Base-by-base conservation (phyloP, 2,113 vertebrate species). In the Brachionichthys hirsutus region DNA sequence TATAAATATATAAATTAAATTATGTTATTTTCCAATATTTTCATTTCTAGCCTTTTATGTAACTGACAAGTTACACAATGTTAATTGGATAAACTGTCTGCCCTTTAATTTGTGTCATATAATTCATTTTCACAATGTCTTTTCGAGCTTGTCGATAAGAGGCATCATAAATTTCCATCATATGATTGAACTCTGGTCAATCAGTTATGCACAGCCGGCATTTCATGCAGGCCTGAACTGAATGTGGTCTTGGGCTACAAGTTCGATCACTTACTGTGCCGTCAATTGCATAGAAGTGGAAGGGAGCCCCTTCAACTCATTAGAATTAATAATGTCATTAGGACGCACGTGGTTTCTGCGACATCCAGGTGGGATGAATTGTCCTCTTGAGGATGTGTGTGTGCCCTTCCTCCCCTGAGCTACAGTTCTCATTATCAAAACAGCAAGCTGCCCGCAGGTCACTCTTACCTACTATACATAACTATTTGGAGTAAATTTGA, bases 301-400 rank as follows among this genome's bases (percentile, higher is more conserved):
- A 57, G 44, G 40, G 53, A 42, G 60, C 52, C 54, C 68, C 69
- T 85, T 63, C 48, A 64, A 69, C 59, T 77, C 75, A 73, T 85
- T 85, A 78, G 81, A 87, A 82, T 83, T 73, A 89, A 89, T 88
- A 58, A 78, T 84, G 80, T 83, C 80, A 83, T 85, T 88, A 85
- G 59, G 81, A 70, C 73, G n/a, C n/a, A 89, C 88, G 67, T 56
- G 75, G 73, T 85, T 86, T 90, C 74, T 90, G 70, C 84, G 77
- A 83, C 80, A 84, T 75, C 62, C 30, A 66, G 70, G 68, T 82
- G 56, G 45, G 38, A 83, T 82, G 66, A 73, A 80, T 86, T 63
- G 40, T 74, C 57, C 76, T 75, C 57, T 44, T 17, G 51, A 66
- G 64, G 50, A 74, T 62, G 43, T 54, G 58, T 75, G 62, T 62